These are phyloP conservation scores for Cistogaster globosa DNA, from an alignment of 2,888 invertebrate species.

Conservation along the genomic window DNA sequence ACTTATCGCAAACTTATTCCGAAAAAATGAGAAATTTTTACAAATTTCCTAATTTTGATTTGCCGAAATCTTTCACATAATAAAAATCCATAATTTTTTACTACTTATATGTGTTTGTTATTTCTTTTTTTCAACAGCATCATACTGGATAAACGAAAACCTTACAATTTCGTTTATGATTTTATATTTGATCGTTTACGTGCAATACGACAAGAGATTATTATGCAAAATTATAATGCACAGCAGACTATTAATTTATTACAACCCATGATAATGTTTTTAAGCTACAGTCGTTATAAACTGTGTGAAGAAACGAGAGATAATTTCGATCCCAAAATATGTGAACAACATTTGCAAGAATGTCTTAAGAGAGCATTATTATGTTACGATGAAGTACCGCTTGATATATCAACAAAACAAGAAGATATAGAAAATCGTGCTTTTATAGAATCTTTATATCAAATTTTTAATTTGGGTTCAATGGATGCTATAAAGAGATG, in stretches of 20 bases:
- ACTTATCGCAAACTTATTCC: too few species aligned
- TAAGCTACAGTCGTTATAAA: slow-evolving; percentile 86
- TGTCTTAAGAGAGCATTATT: slow-evolving; percentile 85
- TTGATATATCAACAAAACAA: slow-evolving; percentile 61
- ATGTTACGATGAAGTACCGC: slow-evolving; percentile 83
- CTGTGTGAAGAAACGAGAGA: slow-evolving; percentile 84
- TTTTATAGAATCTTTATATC: slow-evolving; percentile 85
- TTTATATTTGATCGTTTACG: slow-evolving; percentile 88
- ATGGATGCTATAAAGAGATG: slow-evolving; percentile 84
- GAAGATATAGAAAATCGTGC: slow-evolving; percentile 77
- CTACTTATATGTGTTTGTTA: not conserved
- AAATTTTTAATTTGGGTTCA: slow-evolving; percentile 85
- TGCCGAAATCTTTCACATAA: too few species aligned
- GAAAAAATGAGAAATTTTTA: too few species aligned
- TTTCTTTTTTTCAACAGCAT: slow-evolving; percentile 74
- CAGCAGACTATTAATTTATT: slow-evolving; percentile 84
- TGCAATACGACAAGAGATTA: slow-evolving; percentile 87
- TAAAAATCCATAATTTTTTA: too few species aligned
- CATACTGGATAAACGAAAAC: slow-evolving; percentile 80
- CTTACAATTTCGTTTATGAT: slow-evolving; percentile 85
- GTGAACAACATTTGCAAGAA: slow-evolving; percentile 86
- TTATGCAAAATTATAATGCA: slow-evolving; percentile 85
- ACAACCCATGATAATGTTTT: slow-evolving; percentile 86
- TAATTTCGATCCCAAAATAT: slow-evolving; percentile 86
- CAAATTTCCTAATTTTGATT: too few species aligned